Evolutionary conservation across 2,113 vertebrate genomes (phyloP), one percentile per base, ranked within the genome.

Genomic region (Poicephalus meyeri): DNA sequence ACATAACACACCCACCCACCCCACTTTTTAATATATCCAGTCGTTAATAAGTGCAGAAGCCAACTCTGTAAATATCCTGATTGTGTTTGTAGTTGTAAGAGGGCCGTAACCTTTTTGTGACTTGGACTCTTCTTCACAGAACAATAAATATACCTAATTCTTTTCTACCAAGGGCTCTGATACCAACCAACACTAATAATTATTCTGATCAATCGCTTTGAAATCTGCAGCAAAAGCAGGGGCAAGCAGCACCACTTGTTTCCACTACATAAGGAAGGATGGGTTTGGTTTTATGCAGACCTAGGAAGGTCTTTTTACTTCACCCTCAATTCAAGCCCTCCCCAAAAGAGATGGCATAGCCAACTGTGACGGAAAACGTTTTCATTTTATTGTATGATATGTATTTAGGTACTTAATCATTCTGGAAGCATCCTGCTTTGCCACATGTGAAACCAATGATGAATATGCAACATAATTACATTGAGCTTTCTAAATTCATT

Each of bases 1-100:
- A 9, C 8, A 7, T 3, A 16, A 39, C 37, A 39, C 37, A 39
- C 37, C 37, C 3, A 49, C 37, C 16, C 23, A 0, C n/a, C 0
- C n/a, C 7, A 10, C 9, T 25, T 33, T 17, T 42, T n/a, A 55
- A 50, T 26, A 47, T 23, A 49, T 14, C 37, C 41, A 52, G 28
- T 31, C 7, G 6, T 71, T 91, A 42, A 21, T 61, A 50, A 35
- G 35, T 56, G 63, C 50, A 66, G 44, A 69, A 55, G 33, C 33
- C 52, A 89, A 20, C 56, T 61, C 77, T 41, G 60, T 24, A 29
- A 50, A 88, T 24, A 71, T 71, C 47, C 72, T 35, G 29, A 21
- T 29, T 39, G 31, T 41, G 39, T 53, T 73, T 65, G 44, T 29
- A 37, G 28, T 20, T 66, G 6, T 46, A 25, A 78, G 80, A 68